Evolutionary conservation across 2,113 vertebrate species (phyloP).

Genomic region (Leiothrix lutea): DNA sequence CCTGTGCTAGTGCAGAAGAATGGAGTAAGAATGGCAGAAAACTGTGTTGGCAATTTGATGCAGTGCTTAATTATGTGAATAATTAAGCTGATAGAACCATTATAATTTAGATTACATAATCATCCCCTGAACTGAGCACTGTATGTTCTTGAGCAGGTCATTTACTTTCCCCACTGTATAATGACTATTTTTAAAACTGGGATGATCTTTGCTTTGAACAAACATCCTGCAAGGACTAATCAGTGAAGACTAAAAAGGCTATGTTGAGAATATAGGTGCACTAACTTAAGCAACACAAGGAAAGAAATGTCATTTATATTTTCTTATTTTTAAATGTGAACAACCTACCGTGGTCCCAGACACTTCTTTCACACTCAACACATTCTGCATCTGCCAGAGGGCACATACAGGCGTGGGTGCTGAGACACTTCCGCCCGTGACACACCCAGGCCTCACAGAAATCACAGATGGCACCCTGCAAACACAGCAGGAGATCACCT

Average conservation of each 20-base stretch:
- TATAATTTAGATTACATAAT: background rate
- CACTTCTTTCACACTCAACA: slow-evolving; percentile 89
- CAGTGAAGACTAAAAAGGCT: background rate
- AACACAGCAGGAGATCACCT: background rate
- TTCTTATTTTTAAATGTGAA: background rate
- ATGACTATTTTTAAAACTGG: background rate
- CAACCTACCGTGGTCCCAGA: slow-evolving; percentile 95
- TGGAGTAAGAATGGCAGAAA: background rate
- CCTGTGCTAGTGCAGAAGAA: background rate
- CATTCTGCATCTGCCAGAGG: slow-evolving; percentile 92
- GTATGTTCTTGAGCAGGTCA: background rate
- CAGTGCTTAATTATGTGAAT: background rate
- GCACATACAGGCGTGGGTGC: slow-evolving; percentile 89
- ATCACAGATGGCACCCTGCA: slow-evolving; percentile 95
- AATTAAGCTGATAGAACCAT: background rate
- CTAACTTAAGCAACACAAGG: background rate
- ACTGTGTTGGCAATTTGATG: background rate
- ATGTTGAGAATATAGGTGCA: background rate
- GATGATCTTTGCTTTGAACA: background rate
- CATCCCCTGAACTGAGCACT: background rate
- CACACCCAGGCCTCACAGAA: slow-evolving; percentile 99
- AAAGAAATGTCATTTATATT: background rate
- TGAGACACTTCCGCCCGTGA: slow-evolving; percentile 93
- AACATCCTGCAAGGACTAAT: background rate
- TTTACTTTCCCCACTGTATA: background rate